Evolutionary conservation across 2,113 vertebrate species (phyloP).

Genomic region (Myiagra hebetior): DNA sequence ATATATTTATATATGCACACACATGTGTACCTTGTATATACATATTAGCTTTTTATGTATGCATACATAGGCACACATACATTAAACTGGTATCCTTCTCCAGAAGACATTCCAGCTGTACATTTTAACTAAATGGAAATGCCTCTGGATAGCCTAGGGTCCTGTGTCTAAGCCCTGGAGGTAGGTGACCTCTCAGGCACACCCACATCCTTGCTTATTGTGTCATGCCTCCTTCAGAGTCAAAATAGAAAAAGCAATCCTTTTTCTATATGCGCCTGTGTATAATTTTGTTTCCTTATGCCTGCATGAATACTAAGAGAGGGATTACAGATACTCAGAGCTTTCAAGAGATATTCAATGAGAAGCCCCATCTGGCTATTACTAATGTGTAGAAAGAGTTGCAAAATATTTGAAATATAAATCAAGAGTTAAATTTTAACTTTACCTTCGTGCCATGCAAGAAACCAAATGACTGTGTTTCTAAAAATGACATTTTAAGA

Average conservation of each 20-base stretch:
- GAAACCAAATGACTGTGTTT: background rate
- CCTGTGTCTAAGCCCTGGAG: background rate
- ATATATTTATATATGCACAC: background rate
- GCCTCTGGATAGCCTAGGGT: background rate
- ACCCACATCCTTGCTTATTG: background rate
- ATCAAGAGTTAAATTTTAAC: background rate
- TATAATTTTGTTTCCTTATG: background rate
- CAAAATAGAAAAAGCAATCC: background rate
- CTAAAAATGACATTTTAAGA: background rate
- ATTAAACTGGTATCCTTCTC: background rate
- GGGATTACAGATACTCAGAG: background rate
- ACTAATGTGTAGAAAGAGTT: background rate
- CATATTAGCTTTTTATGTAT: background rate
- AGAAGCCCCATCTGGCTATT: background rate
- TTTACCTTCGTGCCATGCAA: background rate
- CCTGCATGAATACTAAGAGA: background rate
- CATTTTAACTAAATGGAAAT: background rate
- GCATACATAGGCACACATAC: background rate
- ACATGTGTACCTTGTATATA: background rate
- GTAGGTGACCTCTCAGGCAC: background rate
- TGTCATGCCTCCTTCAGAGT: background rate
- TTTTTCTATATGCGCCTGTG: background rate
- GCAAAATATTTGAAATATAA: background rate
- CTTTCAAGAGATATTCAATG: background rate
- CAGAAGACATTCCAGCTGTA: background rate